Base-by-base conservation (phyloP, 2,888 invertebrate genomes). In the Xestia xanthographa region DNA sequence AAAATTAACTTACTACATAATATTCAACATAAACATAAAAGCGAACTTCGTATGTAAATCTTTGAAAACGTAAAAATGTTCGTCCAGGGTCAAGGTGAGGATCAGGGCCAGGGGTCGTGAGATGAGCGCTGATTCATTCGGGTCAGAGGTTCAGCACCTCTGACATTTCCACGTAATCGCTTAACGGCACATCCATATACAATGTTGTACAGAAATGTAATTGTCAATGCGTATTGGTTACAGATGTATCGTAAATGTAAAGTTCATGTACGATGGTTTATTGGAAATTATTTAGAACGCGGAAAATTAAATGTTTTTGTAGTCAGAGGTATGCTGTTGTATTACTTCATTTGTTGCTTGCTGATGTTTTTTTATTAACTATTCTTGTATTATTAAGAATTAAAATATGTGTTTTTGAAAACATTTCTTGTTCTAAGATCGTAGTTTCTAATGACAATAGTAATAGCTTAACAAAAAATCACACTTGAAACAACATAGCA, bases 41-140 rank as follows among this genome's bases (percentile, higher is more conserved):
- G 62, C 29, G 53, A 73, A 70, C 48, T 78, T 62, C 67, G 75
- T 70, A 86, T 82, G 79, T 82, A 84, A 84, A 87, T 84, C 76
- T 83, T 72, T 66, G 72, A 50, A 87, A 87, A 87, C 81, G 85
- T 89, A 90, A 91, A 91, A 90, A 92, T 90, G 87, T 86, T 79
- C 70, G 75, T 71, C 73, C 84, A 71, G 69, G 82, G 87, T 84
- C 91, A 90, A 87, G 90, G 89, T 89, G 86, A 88, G 84, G 90
- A 90, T 88, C 90, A 87, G 80, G 91, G 92, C 88, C 90, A 90
- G 74, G 84, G 87, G 87, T 91, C 92, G 91, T 90, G 91, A 86
- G 92, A 91, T 90, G 90, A 87, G 87, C 89, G 87, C 88, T 88
- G 87, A 90, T 91, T 90, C 90, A 88, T 88, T 84, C 88, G 84